Percentiles rank a stretch among this genome's conserved stretches.
Conservation (phyloP, 2,888 invertebrate genomes). For the Pyrrhosoma nymphula region DNA sequence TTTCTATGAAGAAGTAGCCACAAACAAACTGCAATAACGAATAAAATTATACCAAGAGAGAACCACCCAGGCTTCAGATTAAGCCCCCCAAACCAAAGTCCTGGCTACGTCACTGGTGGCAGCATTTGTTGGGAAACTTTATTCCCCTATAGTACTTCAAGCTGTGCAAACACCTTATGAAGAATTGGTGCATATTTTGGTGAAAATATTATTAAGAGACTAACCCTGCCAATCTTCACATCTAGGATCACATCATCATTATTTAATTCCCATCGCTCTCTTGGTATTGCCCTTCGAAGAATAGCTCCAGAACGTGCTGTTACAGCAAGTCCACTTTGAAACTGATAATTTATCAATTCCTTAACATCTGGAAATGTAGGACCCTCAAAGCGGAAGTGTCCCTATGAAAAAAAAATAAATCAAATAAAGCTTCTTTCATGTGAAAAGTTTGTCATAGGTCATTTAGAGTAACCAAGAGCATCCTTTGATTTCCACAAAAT, state of each 20-base stretch:
- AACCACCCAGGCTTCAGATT: no score
- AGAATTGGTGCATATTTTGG: no score
- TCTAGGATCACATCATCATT: constrained; percentile 95
- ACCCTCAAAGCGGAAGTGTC: constrained; percentile 95
- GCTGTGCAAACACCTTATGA: no score
- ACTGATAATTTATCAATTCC: constrained; percentile 94
- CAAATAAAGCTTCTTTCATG: not conserved
- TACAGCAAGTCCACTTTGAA: constrained; percentile 91
- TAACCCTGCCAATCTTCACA: constrained; percentile 96
- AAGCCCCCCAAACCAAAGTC: no score
- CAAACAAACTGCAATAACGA: no score
- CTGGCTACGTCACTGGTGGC: no score
- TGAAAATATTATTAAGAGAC: constrained; percentile 74
- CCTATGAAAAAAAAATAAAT: constrained; percentile 79
- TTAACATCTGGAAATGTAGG: constrained; percentile 95
- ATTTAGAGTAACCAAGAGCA: not conserved
- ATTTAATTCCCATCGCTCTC: constrained; percentile 97
- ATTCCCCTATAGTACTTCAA: no score
- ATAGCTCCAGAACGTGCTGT: constrained; percentile 96
- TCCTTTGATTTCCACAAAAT: no score
- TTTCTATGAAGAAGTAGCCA: no score
- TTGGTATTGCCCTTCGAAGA: constrained; percentile 89
- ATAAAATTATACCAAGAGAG: no score
- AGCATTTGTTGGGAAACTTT: no score
- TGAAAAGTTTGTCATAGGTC: not conserved